Evolutionary conservation across 1,140 invertebrate genomes (phyloP).

Genomic region (Cylas formicarius): DNA sequence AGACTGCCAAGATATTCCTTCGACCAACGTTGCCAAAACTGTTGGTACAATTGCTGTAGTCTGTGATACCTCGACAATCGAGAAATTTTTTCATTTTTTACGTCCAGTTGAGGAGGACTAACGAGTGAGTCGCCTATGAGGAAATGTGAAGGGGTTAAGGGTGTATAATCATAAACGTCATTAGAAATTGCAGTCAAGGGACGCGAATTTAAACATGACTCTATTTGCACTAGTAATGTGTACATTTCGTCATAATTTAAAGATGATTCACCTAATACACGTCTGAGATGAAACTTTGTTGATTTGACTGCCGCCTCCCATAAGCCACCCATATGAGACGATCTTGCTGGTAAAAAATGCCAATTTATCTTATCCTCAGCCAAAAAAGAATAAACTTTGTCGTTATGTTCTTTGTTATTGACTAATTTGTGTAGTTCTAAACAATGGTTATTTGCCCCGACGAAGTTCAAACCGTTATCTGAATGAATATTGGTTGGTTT

Average conservation of each 20-base stretch:
- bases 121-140: constrained; percentile 34
- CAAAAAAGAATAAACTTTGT: too few relatives aligned
- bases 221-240: constrained; percentile 22
- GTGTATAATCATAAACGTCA: constrained; percentile 24
- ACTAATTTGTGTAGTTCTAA: too few relatives aligned
- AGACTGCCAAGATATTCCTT: background rate
- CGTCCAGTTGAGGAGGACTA: constrained; percentile 15
- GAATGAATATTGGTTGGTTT: too few relatives aligned
- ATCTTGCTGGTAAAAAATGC: too few relatives aligned
- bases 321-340: constrained; percentile 28
- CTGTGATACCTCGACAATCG: background rate
- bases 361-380: too few relatives aligned
- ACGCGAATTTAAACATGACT: constrained; percentile 32
- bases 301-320: constrained; percentile 34
- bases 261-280: constrained; percentile 22
- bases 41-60: background rate
- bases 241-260: constrained; percentile 32
- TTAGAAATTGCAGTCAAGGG: constrained; percentile 30
- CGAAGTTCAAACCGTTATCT: too few relatives aligned
- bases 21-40: background rate
- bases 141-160: constrained; percentile 38
- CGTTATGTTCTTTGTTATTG: too few relatives aligned
- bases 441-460: constrained; percentile 2
- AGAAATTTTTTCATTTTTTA: background rate
- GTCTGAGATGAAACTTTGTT: constrained; percentile 30